phyloP scores from a whole-genome alignment of 2,113 vertebrate species.

The Caretta caretta region DNA sequence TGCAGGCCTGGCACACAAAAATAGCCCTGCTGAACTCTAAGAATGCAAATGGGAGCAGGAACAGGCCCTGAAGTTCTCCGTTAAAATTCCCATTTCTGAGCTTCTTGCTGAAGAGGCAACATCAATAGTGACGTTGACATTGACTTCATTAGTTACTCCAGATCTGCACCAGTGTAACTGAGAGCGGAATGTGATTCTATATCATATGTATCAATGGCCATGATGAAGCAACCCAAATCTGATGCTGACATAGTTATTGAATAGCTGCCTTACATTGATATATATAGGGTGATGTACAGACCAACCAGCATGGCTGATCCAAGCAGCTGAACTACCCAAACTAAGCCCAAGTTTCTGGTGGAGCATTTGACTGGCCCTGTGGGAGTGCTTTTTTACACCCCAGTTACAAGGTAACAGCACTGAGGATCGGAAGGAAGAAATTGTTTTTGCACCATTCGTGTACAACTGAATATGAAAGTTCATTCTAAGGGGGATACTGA shows the following conservation, averaged over 20 bases:
- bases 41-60: constrained; percentile 2
- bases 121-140: not conserved
- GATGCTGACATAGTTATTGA: not conserved
- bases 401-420: not conserved
- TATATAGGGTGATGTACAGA: not conserved
- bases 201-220: not conserved
- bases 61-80: not conserved
- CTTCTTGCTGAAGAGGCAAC: not conserved
- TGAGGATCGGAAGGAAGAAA: not conserved
- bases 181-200: not conserved
- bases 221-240: not conserved
- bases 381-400: not conserved
- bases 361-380: not conserved
- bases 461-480: not conserved
- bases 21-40: not conserved
- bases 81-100: not conserved
- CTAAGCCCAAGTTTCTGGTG: not conserved
- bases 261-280: not conserved
- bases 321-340: not conserved
- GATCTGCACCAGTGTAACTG: not conserved
- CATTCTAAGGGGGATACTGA: not conserved
- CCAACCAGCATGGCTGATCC: not conserved
- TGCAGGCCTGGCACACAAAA: not conserved
- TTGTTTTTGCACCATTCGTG: not conserved
- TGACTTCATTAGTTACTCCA: not conserved